Evolutionary conservation across 2,888 invertebrate genomes (phyloP).

Genomic region (Acanthosepion esculentum): DNA sequence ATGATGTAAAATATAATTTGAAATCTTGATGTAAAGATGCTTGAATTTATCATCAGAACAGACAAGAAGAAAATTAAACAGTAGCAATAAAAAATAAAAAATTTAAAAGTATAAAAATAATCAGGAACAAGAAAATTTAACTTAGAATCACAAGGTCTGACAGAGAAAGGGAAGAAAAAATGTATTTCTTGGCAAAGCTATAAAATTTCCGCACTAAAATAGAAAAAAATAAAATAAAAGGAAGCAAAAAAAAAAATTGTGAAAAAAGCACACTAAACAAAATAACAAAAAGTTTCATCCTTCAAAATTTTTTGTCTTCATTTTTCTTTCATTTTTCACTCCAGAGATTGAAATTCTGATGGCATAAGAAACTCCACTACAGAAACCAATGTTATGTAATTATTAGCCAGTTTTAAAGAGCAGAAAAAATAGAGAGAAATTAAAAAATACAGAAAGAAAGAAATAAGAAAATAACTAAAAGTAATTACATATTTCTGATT

Average conservation of each 20-base stretch:
- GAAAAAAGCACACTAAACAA: not conserved
- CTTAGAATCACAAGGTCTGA: not conserved
- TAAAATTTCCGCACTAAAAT: slow-evolving; percentile 42
- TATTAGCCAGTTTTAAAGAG: slow-evolving; percentile 33
- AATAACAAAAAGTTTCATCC: slow-evolving; percentile 20
- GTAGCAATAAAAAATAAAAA: not conserved
- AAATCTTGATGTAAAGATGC: slow-evolving; percentile 33
- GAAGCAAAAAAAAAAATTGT: not conserved
- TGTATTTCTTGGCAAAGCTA: slow-evolving; percentile 40
- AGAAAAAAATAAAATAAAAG: slow-evolving; percentile 10
- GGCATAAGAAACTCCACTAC: slow-evolving; percentile 33
- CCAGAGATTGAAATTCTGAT: slow-evolving; percentile 33
- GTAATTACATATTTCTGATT: slow-evolving; percentile 33
- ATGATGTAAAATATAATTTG: slow-evolving; percentile 22
- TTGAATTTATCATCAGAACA: slow-evolving; percentile 14
- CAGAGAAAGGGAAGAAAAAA: slow-evolving; percentile 25
- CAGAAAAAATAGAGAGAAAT: slow-evolving; percentile 18
- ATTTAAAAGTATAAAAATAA: not conserved
- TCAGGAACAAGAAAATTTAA: not conserved
- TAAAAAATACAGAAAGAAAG: not conserved
- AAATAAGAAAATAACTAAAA: slow-evolving; percentile 4
- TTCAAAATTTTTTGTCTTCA: not conserved
- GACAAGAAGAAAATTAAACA: not conserved
- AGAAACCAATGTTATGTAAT: slow-evolving; percentile 22
- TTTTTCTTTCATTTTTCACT: not conserved